Percentiles rank a stretch among this genome's conserved stretches.
phyloP scores from a whole-genome alignment of 1,140 invertebrate species.

The Amphibalanus amphitrite region DNA sequence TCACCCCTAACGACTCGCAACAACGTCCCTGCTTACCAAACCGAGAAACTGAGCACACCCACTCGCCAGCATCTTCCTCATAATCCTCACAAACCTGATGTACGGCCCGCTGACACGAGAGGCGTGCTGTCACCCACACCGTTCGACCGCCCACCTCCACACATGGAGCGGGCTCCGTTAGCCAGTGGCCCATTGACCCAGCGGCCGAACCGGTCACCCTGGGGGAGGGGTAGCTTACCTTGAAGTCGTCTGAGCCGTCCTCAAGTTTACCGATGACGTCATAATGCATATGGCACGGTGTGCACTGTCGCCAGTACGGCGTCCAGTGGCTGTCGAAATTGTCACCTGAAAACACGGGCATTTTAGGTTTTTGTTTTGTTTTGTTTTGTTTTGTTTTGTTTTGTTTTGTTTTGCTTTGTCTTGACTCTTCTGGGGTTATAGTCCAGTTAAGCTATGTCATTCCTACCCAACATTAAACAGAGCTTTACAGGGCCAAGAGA shows the following conservation, averaged over 20 bases:
- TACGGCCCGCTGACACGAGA: too few species aligned
- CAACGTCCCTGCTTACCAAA: too few species aligned
- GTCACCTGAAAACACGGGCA: constrained; percentile 6
- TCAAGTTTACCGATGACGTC: constrained; percentile 25
- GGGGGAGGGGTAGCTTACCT: constrained; percentile 8
- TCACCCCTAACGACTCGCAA: too few species aligned
- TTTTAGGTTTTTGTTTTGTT: background rate
- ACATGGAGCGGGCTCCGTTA: too few species aligned
- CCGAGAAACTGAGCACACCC: too few species aligned
- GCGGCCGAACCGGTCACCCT: background rate
- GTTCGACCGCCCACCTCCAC: too few species aligned
- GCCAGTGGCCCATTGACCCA: background rate
- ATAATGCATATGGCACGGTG: constrained; percentile 23
- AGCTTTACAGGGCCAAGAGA: background rate
- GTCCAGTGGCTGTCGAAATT: constrained; percentile 24
- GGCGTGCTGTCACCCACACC: too few species aligned
- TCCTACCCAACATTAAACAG: background rate
- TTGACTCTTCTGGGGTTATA: background rate
- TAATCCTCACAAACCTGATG: too few species aligned
- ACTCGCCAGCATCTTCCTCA: too few species aligned
- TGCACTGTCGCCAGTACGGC: constrained; percentile 22
- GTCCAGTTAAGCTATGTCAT: background rate
- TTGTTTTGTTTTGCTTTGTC: too few species aligned
- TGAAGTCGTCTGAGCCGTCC: constrained; percentile 21
- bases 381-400: too few species aligned